Base-by-base conservation (phyloP, 2,888 invertebrate species). In the Rugalucina vietnamica region DNA sequence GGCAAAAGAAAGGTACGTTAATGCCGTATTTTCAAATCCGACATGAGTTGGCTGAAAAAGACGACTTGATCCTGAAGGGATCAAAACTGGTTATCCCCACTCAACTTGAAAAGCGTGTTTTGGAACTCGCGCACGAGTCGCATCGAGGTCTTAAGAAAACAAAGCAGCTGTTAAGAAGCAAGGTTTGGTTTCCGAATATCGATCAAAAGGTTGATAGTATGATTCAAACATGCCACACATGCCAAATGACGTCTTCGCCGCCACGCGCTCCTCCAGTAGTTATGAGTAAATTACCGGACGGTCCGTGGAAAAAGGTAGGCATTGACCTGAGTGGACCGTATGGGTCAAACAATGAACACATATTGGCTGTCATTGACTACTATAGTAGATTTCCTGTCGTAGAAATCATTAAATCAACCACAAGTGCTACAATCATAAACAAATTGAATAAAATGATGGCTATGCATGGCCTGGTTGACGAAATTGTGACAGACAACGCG, bases 101-200 rank as follows among this genome's bases (percentile, higher is more conserved):
- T 14, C 5, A 29, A 39, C 70, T 80, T 4, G 29, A 74, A n/a
- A 18, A 57, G 71, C 71, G 69, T 24, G 75, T 76, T 14, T 18
- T 83, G 24, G n/a, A 65, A 37, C 34, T 85, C 5, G 79, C 76
- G 21, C 80, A 85, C 76, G 75, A 79, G 32, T 57, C 54, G 21
- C 85, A 85, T 34, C 78, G 75, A 57, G 85, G 85, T 0, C n/a
- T 84, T 12, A 77, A 80, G 4, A 80, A 78, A 60, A 84, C 84
- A 60, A 85, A 86, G 43, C 82, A 70, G 32, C 34, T 76, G 18
- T 43, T 85, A 10, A 27, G 79, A 50, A 65, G 65, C 34, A 80
- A 83, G 49, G 82, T 81, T n/a, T 86, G 78, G 77, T 86, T 74
- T 75, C 81, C 78, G 12, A 43, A 37, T n/a, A 81, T 86, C 18